A percentile compares a stretch with the other conserved stretches of the same genome.
Evolutionary conservation across 1,140 invertebrate genomes (phyloP).

Genomic region (Brachystomella parvula): DNA sequence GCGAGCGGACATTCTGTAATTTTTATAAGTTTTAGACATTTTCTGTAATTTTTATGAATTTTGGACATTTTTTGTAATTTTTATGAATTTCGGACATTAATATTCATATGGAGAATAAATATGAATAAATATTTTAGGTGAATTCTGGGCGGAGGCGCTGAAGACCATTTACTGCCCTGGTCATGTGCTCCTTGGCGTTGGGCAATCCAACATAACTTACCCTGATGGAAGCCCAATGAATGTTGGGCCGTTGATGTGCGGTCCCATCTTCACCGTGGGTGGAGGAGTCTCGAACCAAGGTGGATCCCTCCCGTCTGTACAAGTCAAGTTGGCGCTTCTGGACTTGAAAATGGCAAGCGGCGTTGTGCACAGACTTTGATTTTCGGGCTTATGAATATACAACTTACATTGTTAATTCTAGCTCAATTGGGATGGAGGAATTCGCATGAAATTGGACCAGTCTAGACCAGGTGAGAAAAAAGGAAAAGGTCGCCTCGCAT

Average conservation of each 20-base stretch:
- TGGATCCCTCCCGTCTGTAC: not conserved
- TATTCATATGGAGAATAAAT: too few relatives aligned
- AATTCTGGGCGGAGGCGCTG: not conserved
- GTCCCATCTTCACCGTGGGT: not conserved
- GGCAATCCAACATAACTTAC: not conserved
- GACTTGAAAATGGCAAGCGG: not conserved
- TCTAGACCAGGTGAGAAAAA: not conserved
- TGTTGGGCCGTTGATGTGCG: not conserved
- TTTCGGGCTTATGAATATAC: too few relatives aligned
- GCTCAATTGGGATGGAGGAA: slow-evolving; percentile 4
- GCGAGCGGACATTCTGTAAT: too few relatives aligned
- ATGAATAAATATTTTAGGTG: too few relatives aligned
- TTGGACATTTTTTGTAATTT: too few relatives aligned
- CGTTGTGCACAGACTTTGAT: too few relatives aligned
- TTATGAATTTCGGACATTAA: too few relatives aligned
- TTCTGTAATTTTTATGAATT: too few relatives aligned
- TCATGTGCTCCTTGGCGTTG: not conserved
- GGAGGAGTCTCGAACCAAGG: not conserved
- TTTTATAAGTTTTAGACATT: too few relatives aligned
- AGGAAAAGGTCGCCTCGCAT: too few relatives aligned
- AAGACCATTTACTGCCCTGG: not conserved
- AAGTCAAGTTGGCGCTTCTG: not conserved
- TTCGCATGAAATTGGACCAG: not conserved
- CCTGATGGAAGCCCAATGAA: slow-evolving; percentile 6
- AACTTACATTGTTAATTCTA: too few relatives aligned